Conservation (phyloP, 2,797 vertebrate species). For the Rhinichthys osculus region DNA sequence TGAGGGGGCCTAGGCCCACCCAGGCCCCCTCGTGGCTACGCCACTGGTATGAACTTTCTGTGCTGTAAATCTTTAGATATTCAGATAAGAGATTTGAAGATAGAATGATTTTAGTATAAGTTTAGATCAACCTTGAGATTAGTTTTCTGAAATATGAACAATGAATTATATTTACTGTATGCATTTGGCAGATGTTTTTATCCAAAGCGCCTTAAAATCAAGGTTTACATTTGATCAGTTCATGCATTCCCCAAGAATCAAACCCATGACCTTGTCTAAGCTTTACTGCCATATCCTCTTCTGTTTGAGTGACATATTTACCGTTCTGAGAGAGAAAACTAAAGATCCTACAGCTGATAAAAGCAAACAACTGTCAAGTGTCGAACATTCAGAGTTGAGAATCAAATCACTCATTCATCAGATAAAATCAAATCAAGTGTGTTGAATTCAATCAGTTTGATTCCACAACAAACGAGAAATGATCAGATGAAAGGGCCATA, state of each 20-base stretch:
- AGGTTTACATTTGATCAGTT: neutral
- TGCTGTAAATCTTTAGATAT: no score
- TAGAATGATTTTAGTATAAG: neutral
- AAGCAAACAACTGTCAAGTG: neutral
- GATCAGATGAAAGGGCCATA: neutral
- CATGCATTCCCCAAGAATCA: neutral
- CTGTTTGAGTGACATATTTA: neutral
- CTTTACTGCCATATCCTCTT: neutral
- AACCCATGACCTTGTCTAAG: neutral
- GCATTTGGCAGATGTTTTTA: neutral
- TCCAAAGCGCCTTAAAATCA: neutral
- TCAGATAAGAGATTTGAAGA: neutral
- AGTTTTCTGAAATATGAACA: neutral
- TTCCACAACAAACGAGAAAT: no score
- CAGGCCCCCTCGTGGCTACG: no score
- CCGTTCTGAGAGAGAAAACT: neutral
- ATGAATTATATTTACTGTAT: no score
- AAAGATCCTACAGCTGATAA: neutral
- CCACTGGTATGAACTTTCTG: no score
- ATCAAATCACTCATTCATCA: neutral
- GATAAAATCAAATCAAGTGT: no score
- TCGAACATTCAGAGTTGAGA: no score
- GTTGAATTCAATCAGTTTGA: no score
- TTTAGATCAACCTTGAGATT: neutral
- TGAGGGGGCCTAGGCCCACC: no score